Percentiles rank a stretch among this genome's conserved stretches.
phyloP scores from a whole-genome alignment of 2,113 vertebrate genomes.

The Platysteira castanea region DNA sequence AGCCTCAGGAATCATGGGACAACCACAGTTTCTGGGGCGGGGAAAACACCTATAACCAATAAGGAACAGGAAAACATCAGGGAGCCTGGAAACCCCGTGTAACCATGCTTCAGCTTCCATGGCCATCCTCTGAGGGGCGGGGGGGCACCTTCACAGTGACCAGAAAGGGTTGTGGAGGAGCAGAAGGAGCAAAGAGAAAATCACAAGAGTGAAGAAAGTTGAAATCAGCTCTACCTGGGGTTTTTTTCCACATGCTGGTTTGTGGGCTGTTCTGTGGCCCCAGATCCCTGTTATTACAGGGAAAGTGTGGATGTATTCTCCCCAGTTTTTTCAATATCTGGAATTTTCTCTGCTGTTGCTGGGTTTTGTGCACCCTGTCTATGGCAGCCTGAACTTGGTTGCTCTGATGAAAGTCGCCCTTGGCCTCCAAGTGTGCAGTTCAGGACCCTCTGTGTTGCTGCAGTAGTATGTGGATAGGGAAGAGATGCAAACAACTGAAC shows the following conservation, averaged over 20 bases:
- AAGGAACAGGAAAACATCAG: no score
- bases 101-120: no score
- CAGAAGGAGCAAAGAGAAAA: not conserved
- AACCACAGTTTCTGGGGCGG: no score
- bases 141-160: no score
- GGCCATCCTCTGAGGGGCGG: no score
- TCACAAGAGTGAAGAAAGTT: not conserved
- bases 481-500: not conserved
- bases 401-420: not conserved
- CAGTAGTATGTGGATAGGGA: not conserved
- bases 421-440: not conserved
- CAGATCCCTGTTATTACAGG: not conserved
- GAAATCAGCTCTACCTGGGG: not conserved
- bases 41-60: no score
- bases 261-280: not conserved
- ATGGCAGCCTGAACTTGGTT: not conserved
- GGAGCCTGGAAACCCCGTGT: no score
- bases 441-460: not conserved
- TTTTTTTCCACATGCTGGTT: not conserved
- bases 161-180: not conserved
- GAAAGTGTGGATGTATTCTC: not conserved
- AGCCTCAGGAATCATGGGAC: no score
- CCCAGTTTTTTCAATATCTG: not conserved
- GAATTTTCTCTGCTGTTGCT: not conserved
- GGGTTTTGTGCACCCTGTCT: not conserved